Evolutionary conservation across 1,140 invertebrate species (phyloP).

Genomic region (Streblospio benedicti): DNA sequence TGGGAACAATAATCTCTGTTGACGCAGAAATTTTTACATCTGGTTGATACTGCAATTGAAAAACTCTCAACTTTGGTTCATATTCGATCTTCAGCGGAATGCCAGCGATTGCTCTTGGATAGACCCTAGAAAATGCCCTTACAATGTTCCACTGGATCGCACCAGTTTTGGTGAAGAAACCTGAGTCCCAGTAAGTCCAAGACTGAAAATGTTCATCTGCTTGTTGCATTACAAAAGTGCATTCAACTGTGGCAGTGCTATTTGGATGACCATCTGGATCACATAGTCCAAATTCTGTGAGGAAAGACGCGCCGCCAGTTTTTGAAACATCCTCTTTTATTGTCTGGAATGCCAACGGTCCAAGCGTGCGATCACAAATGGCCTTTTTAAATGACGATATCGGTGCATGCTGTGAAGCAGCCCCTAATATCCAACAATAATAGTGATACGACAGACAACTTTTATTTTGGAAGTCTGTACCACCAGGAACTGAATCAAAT

Average conservation of each 20-base stretch:
- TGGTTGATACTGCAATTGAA: constrained; percentile 11
- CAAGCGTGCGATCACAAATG: constrained; percentile 24
- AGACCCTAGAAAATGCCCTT: constrained; percentile 20
- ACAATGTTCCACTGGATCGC: constrained; percentile 11
- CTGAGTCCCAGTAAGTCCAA: constrained; percentile 33
- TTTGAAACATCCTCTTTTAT: constrained; percentile 11
- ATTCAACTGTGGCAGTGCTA: constrained; percentile 21
- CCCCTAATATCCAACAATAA: constrained; percentile 27
- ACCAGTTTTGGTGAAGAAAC: constrained; percentile 21
- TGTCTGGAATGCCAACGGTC: constrained; percentile 13
- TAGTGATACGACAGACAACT: constrained; percentile 28
- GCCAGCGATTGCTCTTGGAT: constrained; percentile 23
- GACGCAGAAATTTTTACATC: constrained; percentile 8
- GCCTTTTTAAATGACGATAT: constrained; percentile 12
- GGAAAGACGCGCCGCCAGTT: constrained; percentile 23
- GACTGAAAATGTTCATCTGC: constrained; percentile 25
- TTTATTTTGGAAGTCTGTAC: constrained; percentile 14
- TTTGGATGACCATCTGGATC: constrained; percentile 15
- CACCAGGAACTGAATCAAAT: constrained; percentile 25
- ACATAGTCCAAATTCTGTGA: constrained; percentile 32
- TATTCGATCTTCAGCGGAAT: constrained; percentile 16
- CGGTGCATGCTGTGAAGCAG: not conserved
- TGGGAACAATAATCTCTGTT: constrained; percentile 25
- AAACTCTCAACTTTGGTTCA: constrained; percentile 13
- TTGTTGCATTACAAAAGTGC: constrained; percentile 21